Evolutionary conservation across 2,113 vertebrate species (phyloP), one percentile per base, ranked within the genome.

Genomic region (Daubentonia madagascariensis): DNA sequence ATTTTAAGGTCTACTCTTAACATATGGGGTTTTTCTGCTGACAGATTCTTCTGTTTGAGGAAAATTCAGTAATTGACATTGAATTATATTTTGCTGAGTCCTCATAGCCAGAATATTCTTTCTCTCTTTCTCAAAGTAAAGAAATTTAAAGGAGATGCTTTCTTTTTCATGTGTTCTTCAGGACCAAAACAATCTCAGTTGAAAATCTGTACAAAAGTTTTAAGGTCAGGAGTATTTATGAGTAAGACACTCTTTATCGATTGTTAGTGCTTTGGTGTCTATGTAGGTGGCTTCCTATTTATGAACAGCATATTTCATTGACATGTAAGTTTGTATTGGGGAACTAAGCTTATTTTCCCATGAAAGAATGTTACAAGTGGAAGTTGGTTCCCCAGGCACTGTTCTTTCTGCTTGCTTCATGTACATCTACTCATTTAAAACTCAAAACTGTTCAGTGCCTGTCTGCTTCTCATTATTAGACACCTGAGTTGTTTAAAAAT

Each of bases 391-490:
- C 5, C 25, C 4, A 52, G 9, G 25, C 10, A 13, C 18, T 13
- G 6, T 3, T 65, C 37, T 94, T 43, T 75, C 32, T 61, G n/a
- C 30, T 83, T 35, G n/a, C 30, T 83, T 45, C 50, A 12, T 23
- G 5, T 48, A 0, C 18, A 13, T 32, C 7, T 7, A 6, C 28
- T 59, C 7, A 12, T 28, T 35, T 43, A 89, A 57, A 72, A 7
- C 57, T 79, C 28, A n/a, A 8, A 30, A 32, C 16, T 43, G 83
- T 25, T 37, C 37, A 43, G 18, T n/a, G 43, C 32, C 16, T 48
- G 6, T 18, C n/a, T 11, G 1, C 8, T 13, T 17, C 18, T 85
- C 0, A 2, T 43, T 63, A 52, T 4, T 6, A 17, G 28, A 43
- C 14, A 9, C 9, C 30, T 43, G 28, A 37, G 20, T 12, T 45